phyloP scores from a whole-genome alignment of 2,113 vertebrate genomes.

The Edolisoma coerulescens region DNA sequence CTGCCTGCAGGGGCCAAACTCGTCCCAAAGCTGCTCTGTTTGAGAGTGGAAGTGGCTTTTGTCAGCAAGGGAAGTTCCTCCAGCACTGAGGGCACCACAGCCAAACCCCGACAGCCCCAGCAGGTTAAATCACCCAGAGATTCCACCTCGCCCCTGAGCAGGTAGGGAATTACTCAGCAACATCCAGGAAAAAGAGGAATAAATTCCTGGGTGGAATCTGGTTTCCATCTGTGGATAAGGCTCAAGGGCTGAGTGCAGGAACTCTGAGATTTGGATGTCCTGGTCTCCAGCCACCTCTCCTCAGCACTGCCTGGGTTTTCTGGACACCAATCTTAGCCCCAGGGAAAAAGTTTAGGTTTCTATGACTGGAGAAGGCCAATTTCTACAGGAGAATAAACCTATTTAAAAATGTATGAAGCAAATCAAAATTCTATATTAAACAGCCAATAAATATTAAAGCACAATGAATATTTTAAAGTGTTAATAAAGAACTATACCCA shows the following conservation, averaged over 20 bases:
- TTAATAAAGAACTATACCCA: not conserved
- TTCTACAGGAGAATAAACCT: not conserved
- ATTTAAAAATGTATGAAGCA: not conserved
- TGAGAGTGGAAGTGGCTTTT: not conserved
- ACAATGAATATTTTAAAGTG: slow-evolving; percentile 26
- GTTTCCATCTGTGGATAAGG: not conserved
- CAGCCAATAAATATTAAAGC: slow-evolving; percentile 55
- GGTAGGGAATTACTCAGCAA: not conserved
- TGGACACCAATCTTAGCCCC: not conserved
- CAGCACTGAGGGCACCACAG: not conserved
- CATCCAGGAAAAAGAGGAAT: not conserved
- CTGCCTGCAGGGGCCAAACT: not conserved
- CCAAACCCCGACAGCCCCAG: not conserved
- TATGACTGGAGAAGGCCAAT: not conserved
- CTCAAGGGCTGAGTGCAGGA: not conserved
- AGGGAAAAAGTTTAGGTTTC: not conserved
- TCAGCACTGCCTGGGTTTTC: not conserved
- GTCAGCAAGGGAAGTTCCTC: not conserved
- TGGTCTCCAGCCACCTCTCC: not conserved
- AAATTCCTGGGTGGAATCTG: not conserved
- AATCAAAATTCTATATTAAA: not conserved
- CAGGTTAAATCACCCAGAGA: not conserved
- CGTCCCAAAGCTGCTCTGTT: not conserved
- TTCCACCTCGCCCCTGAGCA: not conserved
- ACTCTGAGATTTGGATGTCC: not conserved